Conservation (phyloP, 2,888 invertebrate species). For the Sabatieria punctata region DNA sequence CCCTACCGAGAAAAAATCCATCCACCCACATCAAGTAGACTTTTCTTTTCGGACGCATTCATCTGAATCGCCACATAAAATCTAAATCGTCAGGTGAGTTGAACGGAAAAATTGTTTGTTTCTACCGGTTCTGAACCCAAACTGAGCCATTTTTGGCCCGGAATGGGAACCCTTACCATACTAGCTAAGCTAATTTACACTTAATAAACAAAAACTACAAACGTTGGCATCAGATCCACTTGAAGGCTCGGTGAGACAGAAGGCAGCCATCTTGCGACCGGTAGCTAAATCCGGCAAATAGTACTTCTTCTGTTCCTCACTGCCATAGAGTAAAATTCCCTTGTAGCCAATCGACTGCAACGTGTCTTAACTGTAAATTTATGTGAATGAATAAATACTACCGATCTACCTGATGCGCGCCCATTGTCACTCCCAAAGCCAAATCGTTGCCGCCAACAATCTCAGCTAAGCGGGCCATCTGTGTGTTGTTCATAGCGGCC, state of each 20-base stretch:
- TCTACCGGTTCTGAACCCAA: no score
- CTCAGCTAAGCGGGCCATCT: slow-evolving; percentile 80
- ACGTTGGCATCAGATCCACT: slow-evolving; percentile 79
- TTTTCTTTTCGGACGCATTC: no score
- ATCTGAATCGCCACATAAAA: no score
- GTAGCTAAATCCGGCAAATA: slow-evolving; percentile 74
- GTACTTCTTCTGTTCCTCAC: slow-evolving; percentile 66
- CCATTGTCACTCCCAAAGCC: slow-evolving; percentile 81
- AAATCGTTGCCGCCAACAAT: slow-evolving; percentile 81
- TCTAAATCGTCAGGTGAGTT: no score
- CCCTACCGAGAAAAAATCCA: no score
- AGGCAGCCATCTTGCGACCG: slow-evolving; percentile 68
- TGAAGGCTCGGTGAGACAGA: slow-evolving; percentile 79
- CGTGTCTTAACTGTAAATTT: slow-evolving; percentile 3
- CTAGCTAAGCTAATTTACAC: not conserved
- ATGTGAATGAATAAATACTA: not conserved
- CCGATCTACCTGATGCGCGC: slow-evolving; percentile 69
- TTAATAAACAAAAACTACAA: not conserved
- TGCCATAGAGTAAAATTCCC: slow-evolving; percentile 77
- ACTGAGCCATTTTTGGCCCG: no score
- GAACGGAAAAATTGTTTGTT: no score
- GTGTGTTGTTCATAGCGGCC: slow-evolving; percentile 29
- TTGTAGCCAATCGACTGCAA: slow-evolving; percentile 42
- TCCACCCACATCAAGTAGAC: no score
- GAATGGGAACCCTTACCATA: no score